Evolutionary conservation across 35 echinoderm and acorn worm genomes (phyloP).

Genomic region (Eucidaris tribuloides): DNA sequence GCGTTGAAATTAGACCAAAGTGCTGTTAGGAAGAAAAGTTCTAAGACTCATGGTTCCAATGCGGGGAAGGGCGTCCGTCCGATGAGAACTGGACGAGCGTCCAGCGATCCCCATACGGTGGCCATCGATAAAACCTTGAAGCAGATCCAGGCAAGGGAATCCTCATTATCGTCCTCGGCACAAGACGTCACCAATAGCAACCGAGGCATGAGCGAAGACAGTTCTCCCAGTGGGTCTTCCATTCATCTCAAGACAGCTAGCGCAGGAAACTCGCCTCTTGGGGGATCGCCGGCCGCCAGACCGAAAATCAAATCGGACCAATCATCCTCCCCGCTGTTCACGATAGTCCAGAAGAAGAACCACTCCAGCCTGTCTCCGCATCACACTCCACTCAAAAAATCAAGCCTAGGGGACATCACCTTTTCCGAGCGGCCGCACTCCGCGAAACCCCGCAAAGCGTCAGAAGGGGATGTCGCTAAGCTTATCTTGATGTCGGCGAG

Average conservation of each 20-base stretch:
- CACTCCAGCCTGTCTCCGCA: not conserved
- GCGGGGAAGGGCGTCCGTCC: not conserved
- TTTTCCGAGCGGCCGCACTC: not conserved
- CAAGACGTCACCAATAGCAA: conserved; percentile 22
- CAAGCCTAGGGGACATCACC: conserved; percentile 12
- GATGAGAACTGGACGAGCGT: conserved; percentile 30
- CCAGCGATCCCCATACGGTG: conserved; percentile 34
- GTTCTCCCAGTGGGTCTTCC: not conserved
- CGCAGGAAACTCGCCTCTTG: not conserved
- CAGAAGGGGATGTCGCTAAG: conserved; percentile 10
- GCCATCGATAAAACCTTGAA: conserved; percentile 27
- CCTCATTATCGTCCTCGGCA: conserved; percentile 14
- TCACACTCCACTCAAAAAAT: not conserved
- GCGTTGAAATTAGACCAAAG: not conserved
- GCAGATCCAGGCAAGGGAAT: conserved; percentile 4
- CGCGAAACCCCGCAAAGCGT: not conserved
- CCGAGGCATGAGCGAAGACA: not conserved
- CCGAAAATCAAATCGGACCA: not conserved
- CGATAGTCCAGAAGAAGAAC: not conserved
- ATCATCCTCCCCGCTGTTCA: not conserved
- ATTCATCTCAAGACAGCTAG: not conserved
- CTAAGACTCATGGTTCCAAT: conserved; percentile 2
- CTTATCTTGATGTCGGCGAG: not conserved
- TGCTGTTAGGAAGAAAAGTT: conserved; percentile 4
- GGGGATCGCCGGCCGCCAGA: conserved; percentile 12